phyloP scores from a whole-genome alignment of 2,113 vertebrate species.

The Oplegnathus fasciatus region DNA sequence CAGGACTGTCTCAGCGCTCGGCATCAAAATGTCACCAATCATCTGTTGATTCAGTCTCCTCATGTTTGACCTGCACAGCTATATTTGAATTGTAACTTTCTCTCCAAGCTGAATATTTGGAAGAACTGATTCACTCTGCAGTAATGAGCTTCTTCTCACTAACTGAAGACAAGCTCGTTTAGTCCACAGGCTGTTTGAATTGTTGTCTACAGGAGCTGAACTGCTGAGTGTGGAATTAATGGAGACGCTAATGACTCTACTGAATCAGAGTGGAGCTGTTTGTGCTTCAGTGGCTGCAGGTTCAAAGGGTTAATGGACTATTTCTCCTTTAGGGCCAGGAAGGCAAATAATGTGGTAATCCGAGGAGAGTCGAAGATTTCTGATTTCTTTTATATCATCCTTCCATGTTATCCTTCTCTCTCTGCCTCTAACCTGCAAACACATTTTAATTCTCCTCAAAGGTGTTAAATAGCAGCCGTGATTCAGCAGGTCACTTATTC shows the following conservation, averaged over 20 bases:
- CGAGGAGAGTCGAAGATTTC: not conserved
- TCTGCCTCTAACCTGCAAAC: not conserved
- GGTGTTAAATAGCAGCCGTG: not conserved
- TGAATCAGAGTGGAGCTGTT: slow-evolving; percentile 28
- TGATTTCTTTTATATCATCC: not conserved
- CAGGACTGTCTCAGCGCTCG: not conserved
- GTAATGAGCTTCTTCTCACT: slow-evolving; percentile 11
- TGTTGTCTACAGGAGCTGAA: not conserved
- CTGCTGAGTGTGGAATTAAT: slow-evolving; percentile 14
- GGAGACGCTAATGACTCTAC: slow-evolving; percentile 31
- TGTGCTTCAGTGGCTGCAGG: slow-evolving; percentile 44
- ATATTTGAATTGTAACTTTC: slow-evolving; percentile 12
- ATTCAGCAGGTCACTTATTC: slow-evolving; percentile 35
- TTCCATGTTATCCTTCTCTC: not conserved
- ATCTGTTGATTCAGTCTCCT: slow-evolving; percentile 18
- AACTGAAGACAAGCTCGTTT: slow-evolving; percentile 27
- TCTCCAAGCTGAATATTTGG: not conserved
- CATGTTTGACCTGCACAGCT: slow-evolving; percentile 29
- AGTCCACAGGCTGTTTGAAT: slow-evolving; percentile 16
- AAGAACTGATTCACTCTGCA: slow-evolving; percentile 19
- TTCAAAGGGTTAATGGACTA: slow-evolving; percentile 56
- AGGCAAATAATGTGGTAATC: slow-evolving; percentile 30
- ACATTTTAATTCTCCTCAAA: not conserved
- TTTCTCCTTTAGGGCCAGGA: slow-evolving; percentile 42
- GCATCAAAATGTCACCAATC: slow-evolving; percentile 53